These are phyloP conservation scores for Leptinotarsa haldemani DNA, from an alignment of 2,888 invertebrate species.

Conservation along the genomic window DNA sequence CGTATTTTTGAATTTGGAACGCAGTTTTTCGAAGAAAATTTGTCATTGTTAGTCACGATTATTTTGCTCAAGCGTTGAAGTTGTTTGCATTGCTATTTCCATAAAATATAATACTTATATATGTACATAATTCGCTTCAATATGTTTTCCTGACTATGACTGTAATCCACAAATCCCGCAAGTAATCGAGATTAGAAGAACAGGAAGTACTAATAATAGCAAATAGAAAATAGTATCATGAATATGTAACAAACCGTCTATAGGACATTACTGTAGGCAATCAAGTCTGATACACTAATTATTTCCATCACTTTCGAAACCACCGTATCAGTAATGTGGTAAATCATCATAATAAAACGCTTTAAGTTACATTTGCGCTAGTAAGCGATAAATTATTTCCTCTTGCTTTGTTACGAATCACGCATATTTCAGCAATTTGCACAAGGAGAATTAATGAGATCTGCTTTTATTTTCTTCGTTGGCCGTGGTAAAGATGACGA, in stretches of 20 bases:
- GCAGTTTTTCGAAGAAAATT: too few species aligned
- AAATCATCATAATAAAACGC: constrained; percentile 19
- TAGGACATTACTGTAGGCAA: constrained; percentile 10
- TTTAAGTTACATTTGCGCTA: constrained; percentile 13
- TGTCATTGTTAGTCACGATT: too few species aligned
- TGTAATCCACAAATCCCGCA: not conserved
- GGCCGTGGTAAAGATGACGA: not conserved
- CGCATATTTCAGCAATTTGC: constrained; percentile 15
- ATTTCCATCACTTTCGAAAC: constrained; percentile 20
- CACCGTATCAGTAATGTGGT: constrained; percentile 7
- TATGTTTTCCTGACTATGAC: too few species aligned
- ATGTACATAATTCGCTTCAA: too few species aligned
- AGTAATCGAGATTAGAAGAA: not conserved
- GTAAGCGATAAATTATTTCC: constrained; percentile 15
- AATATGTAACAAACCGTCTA: constrained; percentile 11
- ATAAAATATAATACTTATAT: too few species aligned
- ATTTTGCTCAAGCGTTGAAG: too few species aligned
- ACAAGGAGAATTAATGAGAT: constrained; percentile 6
- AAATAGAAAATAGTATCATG: not conserved
- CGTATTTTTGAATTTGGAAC: too few species aligned
- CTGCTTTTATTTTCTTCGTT: constrained; percentile 3
- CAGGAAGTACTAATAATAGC: constrained; percentile 15
- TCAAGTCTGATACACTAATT: constrained; percentile 14
- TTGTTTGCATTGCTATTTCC: too few species aligned
- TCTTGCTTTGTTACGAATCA: constrained; percentile 11